Conservation (phyloP, 2,888 invertebrate genomes). For the Mythimna impura region DNA sequence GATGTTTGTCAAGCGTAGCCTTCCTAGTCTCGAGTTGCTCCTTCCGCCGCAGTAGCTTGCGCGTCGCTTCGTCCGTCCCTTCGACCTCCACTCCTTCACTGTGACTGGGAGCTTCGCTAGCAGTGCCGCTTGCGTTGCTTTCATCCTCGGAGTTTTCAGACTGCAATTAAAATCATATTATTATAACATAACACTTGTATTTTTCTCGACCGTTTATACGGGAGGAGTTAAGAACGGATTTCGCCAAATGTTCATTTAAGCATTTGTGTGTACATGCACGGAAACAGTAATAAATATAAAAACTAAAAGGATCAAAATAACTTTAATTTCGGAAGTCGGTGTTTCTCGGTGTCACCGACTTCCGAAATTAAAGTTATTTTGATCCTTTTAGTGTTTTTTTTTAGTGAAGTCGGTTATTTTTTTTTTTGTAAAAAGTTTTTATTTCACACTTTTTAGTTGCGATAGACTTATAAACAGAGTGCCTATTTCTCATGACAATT, state of each 20-base stretch:
- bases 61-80: conserved; percentile 86
- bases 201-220: background rate
- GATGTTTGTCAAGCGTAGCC: conserved; percentile 82
- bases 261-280: no score
- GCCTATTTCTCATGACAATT: no score
- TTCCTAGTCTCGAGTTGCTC: conserved; percentile 85
- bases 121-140: conserved; percentile 71
- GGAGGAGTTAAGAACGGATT: background rate
- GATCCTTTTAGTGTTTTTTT: no score
- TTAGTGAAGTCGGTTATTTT: no score
- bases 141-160: conserved; percentile 84
- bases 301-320: no score
- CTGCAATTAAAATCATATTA: conserved; percentile 66
- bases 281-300: no score
- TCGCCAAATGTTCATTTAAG: background rate
- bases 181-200: background rate
- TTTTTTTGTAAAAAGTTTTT: no score
- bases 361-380: no score
- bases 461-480: no score
- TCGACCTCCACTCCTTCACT: conserved; percentile 77
- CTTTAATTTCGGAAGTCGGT: no score
- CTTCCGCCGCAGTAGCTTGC: conserved; percentile 82
- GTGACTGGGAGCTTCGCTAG: conserved; percentile 86
- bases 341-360: no score
- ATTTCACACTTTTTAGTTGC: no score